These are phyloP conservation scores for Thalassophryne amazonica DNA, from an alignment of 2,797 vertebrate species.

Conservation along the genomic window DNA sequence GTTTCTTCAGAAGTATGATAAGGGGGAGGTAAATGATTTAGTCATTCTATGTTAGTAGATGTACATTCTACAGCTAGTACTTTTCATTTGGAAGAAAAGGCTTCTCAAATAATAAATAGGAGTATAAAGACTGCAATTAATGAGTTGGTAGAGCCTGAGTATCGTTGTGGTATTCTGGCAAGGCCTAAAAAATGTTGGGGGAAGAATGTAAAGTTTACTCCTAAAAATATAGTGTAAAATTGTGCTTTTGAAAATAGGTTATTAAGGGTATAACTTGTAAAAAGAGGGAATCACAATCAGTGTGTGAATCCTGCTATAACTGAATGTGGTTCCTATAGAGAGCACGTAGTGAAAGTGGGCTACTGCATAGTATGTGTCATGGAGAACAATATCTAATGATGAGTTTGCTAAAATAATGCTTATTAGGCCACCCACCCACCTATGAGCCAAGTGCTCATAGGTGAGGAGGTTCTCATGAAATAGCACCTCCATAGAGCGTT, in stretches of 20 bases:
- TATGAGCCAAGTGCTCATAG: conserved; percentile 30
- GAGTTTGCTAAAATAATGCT: conserved; percentile 32
- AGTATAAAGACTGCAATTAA: conserved; percentile 16
- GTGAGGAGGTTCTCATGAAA: conserved; percentile 39
- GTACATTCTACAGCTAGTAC: neutral
- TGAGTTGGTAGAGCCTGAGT: conserved; percentile 42
- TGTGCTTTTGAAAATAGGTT: conserved; percentile 53
- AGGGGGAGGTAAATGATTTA: conserved; percentile 36
- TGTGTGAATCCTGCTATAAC: conserved; percentile 10
- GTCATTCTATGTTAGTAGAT: conserved; percentile 18
- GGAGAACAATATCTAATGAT: conserved; percentile 28
- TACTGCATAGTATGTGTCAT: conserved; percentile 47
- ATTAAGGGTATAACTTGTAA: conserved; percentile 42
- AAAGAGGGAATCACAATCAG: conserved; percentile 53
- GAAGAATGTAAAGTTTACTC: conserved; percentile 51
- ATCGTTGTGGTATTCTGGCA: conserved; percentile 47
- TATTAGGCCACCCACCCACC: conserved; percentile 21
- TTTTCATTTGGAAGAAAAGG: conserved; percentile 45
- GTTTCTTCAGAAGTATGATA: conserved; percentile 58
- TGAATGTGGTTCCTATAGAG: conserved; percentile 18
- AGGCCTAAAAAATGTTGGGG: conserved; percentile 56
- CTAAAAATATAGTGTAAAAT: conserved; percentile 33
- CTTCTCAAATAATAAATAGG: conserved; percentile 49
- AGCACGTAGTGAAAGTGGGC: conserved; percentile 53
- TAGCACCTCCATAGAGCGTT: conserved; percentile 3